Evolutionary conservation across 2,113 vertebrate genomes (phyloP).

Genomic region (Mesitornis unicolor): DNA sequence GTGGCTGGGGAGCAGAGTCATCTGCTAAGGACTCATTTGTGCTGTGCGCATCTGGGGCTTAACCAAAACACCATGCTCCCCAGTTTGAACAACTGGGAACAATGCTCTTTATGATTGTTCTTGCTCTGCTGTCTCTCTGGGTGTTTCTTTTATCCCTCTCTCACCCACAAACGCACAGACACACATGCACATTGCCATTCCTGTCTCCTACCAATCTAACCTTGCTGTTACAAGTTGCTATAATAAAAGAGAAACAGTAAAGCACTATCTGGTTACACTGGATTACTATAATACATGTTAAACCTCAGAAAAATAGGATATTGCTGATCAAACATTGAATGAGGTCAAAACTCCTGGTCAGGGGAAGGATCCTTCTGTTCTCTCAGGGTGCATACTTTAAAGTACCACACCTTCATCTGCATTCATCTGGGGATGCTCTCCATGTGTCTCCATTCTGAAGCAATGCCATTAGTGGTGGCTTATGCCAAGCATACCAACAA

Average conservation of each 20-base stretch:
- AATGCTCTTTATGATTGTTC: neutral
- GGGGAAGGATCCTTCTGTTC: neutral
- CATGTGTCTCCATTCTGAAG: neutral
- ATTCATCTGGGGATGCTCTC: neutral
- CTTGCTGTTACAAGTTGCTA: neutral
- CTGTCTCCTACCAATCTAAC: neutral
- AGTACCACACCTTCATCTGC: neutral
- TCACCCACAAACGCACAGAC: neutral
- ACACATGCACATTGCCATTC: fast-evolving
- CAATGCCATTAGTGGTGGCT: neutral
- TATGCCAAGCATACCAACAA: neutral
- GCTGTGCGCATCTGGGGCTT: fast-evolving
- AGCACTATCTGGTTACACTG: neutral
- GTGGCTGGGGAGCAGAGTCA: neutral
- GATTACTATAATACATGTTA: fast-evolving
- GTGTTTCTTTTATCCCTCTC: neutral
- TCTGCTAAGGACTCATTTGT: neutral
- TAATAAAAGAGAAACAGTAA: neutral
- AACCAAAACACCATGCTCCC: neutral
- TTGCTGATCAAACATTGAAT: neutral
- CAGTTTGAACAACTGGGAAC: neutral
- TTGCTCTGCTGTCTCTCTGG: neutral
- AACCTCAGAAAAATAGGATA: neutral
- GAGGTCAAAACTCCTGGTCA: neutral
- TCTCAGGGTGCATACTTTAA: neutral